A percentile compares a stretch with the other conserved stretches of the same genome.
Evolutionary conservation across 2,113 vertebrate species (phyloP).

Genomic region (Cervus canadensis): DNA sequence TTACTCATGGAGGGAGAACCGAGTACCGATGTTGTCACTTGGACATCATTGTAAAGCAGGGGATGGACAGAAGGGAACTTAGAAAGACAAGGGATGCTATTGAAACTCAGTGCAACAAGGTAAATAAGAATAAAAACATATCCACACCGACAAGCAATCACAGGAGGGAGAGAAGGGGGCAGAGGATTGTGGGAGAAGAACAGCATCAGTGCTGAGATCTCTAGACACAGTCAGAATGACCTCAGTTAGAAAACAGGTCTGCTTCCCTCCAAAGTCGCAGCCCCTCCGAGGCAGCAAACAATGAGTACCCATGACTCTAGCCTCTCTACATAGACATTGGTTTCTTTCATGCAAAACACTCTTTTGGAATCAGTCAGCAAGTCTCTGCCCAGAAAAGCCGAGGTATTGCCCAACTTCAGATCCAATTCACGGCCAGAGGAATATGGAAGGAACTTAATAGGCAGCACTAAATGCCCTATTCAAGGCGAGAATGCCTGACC

Average conservation of each 20-base stretch:
- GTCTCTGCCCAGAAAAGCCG: neutral
- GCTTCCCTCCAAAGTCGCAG: neutral
- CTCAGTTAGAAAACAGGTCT: neutral
- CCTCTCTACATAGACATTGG: neutral
- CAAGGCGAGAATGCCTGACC: neutral
- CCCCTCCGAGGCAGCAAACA: neutral
- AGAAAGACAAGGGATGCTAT: neutral
- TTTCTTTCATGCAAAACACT: neutral
- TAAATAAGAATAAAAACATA: neutral
- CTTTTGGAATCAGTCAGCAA: neutral
- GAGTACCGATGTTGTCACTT: too few species aligned
- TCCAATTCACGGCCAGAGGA: neutral
- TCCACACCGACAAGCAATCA: neutral
- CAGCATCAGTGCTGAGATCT: neutral
- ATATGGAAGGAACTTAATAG: neutral
- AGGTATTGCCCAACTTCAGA: neutral
- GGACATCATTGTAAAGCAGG: neutral
- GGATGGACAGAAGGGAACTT: neutral
- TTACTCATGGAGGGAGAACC: neutral
- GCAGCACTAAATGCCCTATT: neutral
- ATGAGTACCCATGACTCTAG: neutral
- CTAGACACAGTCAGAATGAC: neutral
- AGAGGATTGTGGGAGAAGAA: neutral
- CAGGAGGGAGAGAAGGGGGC: neutral
- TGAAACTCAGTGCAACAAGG: neutral